Percentiles rank a stretch among this genome's conserved stretches.
phyloP scores from a whole-genome alignment of 2,888 invertebrate genomes.

The Zaprionus bogoriensis region DNA sequence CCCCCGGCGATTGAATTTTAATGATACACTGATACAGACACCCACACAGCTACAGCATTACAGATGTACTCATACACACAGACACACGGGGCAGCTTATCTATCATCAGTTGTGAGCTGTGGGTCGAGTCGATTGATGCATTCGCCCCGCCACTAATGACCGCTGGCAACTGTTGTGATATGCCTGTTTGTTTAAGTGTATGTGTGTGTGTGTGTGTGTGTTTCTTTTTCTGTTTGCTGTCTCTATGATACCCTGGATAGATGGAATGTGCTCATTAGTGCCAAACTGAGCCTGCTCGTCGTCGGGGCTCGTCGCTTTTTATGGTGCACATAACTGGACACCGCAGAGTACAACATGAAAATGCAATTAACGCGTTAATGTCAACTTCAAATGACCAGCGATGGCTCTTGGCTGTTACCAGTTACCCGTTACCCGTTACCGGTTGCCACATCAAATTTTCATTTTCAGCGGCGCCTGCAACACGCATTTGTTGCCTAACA shows the following conservation, averaged over 20 bases:
- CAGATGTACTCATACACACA: neutral
- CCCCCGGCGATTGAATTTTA: slow-evolving; percentile 10
- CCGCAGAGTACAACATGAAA: slow-evolving; percentile 66
- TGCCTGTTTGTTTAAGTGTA: too few species aligned
- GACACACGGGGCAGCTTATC: neutral
- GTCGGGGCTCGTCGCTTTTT: slow-evolving; percentile 32
- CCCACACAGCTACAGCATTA: too few species aligned
- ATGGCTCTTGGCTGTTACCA: slow-evolving; percentile 17
- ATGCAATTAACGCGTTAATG: slow-evolving; percentile 75
- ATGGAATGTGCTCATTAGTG: slow-evolving; percentile 52
- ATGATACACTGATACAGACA: neutral
- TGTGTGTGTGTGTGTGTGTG: too few species aligned
- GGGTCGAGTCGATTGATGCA: slow-evolving; percentile 5
- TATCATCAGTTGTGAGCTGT: neutral
- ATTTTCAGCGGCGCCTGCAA: slow-evolving; percentile 8
- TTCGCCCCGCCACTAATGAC: slow-evolving; percentile 46
- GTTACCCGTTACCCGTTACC: slow-evolving; percentile 20
- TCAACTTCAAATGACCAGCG: slow-evolving; percentile 55
- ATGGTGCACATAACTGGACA: slow-evolving; percentile 50
- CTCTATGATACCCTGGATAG: neutral
- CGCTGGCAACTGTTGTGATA: slow-evolving; percentile 62
- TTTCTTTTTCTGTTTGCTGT: slow-evolving; percentile 46
- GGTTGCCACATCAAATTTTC: slow-evolving; percentile 30
- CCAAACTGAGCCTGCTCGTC: slow-evolving; percentile 14
- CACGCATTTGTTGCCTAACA: slow-evolving; percentile 1